A percentile compares a stretch with the other conserved stretches of the same genome.
phyloP scores from a whole-genome alignment of 2,113 vertebrate species.

The Mastomys coucha region DNA sequence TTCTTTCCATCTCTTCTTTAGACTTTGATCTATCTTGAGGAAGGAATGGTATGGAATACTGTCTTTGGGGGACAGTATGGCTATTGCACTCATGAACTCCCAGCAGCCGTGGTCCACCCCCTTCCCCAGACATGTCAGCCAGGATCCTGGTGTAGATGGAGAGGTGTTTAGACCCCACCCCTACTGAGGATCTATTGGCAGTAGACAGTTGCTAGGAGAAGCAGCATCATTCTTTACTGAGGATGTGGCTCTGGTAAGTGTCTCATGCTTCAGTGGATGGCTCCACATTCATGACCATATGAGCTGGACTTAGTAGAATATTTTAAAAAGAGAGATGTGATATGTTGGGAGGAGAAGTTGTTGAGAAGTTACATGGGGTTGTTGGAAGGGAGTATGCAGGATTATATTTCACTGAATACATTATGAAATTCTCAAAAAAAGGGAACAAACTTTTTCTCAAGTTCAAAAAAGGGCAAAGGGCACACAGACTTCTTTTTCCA shows the following conservation, averaged over 20 bases:
- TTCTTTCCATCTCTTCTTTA: background rate
- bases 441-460: background rate
- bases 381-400: too few species aligned
- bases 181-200: background rate
- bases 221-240: background rate
- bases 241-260: background rate
- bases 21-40: background rate
- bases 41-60: background rate
- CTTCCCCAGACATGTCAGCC: background rate
- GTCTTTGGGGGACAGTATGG: background rate
- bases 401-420: background rate
- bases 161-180: background rate
- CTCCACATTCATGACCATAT: background rate
- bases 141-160: background rate
- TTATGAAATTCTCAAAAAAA: background rate
- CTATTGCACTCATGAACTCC: background rate
- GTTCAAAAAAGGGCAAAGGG: background rate
- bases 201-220: background rate
- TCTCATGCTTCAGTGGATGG: background rate
- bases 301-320: too few species aligned
- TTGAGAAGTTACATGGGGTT: background rate
- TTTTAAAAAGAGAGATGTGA: background rate
- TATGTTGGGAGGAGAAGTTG: background rate
- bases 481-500: accelerated
- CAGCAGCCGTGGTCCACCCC: background rate